Evolutionary conservation across 1,140 invertebrate species (phyloP).

Genomic region (Hirudo medicinalis): DNA sequence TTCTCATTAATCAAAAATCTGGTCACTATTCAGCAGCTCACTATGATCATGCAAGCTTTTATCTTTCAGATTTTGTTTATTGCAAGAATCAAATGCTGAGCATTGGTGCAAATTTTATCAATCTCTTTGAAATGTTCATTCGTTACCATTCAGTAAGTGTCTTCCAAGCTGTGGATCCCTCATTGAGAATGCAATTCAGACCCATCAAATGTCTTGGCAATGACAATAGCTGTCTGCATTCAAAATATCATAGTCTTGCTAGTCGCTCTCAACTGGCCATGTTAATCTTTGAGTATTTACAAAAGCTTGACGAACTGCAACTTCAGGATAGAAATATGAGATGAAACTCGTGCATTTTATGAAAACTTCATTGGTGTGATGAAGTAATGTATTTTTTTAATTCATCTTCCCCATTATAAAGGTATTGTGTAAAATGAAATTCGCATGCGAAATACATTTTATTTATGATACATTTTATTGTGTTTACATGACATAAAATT

Average conservation of each 20-base stretch:
- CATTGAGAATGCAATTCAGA: slow-evolving; percentile 50
- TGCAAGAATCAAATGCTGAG: slow-evolving; percentile 51
- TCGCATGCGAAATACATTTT: no score
- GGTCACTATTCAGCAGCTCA: slow-evolving; percentile 65
- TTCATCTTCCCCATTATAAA: no score
- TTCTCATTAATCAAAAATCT: slow-evolving; percentile 61
- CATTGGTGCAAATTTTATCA: slow-evolving; percentile 25
- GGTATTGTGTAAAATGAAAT: no score
- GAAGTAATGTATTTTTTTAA: no score
- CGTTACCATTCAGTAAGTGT: slow-evolving; percentile 49
- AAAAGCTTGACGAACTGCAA: slow-evolving; percentile 25
- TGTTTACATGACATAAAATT: no score
- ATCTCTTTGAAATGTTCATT: slow-evolving; percentile 54
- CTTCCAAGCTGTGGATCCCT: slow-evolving; percentile 59
- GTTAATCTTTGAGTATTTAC: slow-evolving; percentile 33
- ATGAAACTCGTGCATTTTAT: no score
- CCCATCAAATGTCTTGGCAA: slow-evolving; percentile 35
- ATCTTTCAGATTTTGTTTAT: slow-evolving; percentile 61
- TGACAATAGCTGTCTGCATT: slow-evolving; percentile 32
- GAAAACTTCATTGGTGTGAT: no score
- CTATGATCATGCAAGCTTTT: slow-evolving; percentile 63
- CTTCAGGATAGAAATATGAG: neutral
- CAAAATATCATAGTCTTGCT: slow-evolving; percentile 33
- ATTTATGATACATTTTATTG: no score
- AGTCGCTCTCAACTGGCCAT: slow-evolving; percentile 38